Base-by-base conservation (phyloP, 1,140 invertebrate species). In the Chrysopa pallens region DNA sequence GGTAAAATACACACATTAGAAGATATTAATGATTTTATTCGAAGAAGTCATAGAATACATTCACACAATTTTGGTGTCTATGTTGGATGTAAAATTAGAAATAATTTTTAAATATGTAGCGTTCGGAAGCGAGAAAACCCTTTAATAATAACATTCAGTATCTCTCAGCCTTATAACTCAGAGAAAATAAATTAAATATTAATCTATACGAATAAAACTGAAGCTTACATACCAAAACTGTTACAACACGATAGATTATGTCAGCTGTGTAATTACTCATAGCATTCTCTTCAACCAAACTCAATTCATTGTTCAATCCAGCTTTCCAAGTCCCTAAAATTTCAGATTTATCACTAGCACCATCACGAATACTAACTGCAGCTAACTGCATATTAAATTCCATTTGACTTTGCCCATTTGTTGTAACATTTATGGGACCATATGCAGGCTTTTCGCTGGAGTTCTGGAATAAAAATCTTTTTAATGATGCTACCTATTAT, bases 201-300 rank as follows among this genome's bases (percentile, higher is more conserved):
- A n/a, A n/a, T n/a, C n/a, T n/a, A n/a, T n/a, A n/a, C n/a, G n/a
- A n/a, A n/a, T n/a, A 23, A 23, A 23, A 23, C 17, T 23, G 12
- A 13, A n/a, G n/a, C n/a, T 11, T 33, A 52, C 61, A 58, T 59
- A 81, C 79, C 56, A 80, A 66, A 6, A 84, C 74, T 0, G 83
- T 84, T 6, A 80, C 80, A 36, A 90, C 74, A 39, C 82, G 71
- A 58, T 86, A 89, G 6, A 82, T 80, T 36, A 82, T 77, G 50
- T 82, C 72, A 2, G 84, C 82, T 0, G 79, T 79, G 39, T 80
- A 76, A 56, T 84, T 84, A 39, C 67, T 71, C 58, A 87, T 76
- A 13, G 69, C 68, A 37, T 70, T 62, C 7, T 71, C 67, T 50
- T 78, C 72, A 12, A 67, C 64, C n/a, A 84, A 62, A 7, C 62